Percentiles rank a stretch among this genome's conserved stretches.
These are phyloP conservation scores for Lepidocyrtinus sp. DNA, from an alignment of 2,888 invertebrate species.

Conservation along the genomic window DNA sequence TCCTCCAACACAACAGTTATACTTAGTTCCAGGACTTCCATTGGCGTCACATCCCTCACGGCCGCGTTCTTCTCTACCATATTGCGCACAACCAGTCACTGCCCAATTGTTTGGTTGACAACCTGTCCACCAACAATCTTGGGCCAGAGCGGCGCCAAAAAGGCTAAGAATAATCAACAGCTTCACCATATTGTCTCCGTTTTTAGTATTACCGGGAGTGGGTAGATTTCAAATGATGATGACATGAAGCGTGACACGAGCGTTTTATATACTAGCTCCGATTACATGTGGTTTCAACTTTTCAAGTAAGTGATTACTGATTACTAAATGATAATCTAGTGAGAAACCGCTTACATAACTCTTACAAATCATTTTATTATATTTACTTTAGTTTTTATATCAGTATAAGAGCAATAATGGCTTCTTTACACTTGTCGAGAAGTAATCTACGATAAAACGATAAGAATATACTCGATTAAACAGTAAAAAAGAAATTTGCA, in stretches of 20 bases:
- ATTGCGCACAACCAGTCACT: constrained; percentile 28
- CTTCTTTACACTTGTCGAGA: not conserved
- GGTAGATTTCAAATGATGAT: not conserved
- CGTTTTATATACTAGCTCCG: not conserved
- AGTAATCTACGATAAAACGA: not conserved
- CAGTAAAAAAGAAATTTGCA: not conserved
- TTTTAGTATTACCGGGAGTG: not conserved
- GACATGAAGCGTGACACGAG: not conserved
- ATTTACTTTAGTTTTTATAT: not conserved
- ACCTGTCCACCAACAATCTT: constrained; percentile 47
- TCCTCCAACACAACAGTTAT: constrained; percentile 24
- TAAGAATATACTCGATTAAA: not conserved
- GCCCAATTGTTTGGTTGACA: constrained; percentile 48
- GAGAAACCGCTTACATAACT: not conserved
- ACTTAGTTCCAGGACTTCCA: constrained; percentile 32
- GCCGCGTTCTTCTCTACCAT: constrained; percentile 24
- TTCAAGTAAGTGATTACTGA: too few relatives aligned
- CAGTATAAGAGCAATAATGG: too few relatives aligned
- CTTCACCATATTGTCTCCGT: not conserved
- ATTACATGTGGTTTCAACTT: too few relatives aligned
- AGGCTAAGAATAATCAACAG: not conserved
- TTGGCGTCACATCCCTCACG: constrained; percentile 25
- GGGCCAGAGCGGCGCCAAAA: not conserved
- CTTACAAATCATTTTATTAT: not conserved
- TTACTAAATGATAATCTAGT: not conserved